These are phyloP conservation scores for Yponomeuta malinellus DNA, from an alignment of 2,888 invertebrate genomes.

Conservation along the genomic window DNA sequence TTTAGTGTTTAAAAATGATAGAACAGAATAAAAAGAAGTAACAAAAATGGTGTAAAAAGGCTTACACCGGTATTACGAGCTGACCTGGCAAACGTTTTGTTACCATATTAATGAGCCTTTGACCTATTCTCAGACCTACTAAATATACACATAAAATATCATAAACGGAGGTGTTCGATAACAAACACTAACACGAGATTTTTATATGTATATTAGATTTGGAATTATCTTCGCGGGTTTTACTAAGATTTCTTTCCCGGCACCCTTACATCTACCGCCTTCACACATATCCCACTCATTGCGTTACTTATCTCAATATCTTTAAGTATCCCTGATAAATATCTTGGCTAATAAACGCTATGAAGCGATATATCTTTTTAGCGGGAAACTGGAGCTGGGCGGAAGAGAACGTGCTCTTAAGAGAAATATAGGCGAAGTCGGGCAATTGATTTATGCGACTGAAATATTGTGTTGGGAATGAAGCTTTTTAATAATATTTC, in stretches of 20 bases:
- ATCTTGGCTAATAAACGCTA: slow-evolving; percentile 68
- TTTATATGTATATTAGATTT: background rate
- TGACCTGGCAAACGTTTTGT: too few species aligned
- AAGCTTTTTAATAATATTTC: background rate
- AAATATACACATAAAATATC: too few species aligned
- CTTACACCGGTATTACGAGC: too few species aligned
- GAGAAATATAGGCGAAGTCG: slow-evolving; percentile 19
- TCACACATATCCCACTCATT: slow-evolving; percentile 15
- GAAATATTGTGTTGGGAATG: slow-evolving; percentile 16
- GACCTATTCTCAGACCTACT: too few species aligned
- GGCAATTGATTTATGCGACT: slow-evolving; percentile 20
- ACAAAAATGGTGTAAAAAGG: too few species aligned
- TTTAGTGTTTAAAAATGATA: too few species aligned
- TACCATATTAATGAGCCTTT: too few species aligned
- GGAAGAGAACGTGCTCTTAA: slow-evolving; percentile 18
- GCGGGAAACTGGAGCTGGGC: slow-evolving; percentile 19
- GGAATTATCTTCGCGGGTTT: background rate
- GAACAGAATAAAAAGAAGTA: too few species aligned
- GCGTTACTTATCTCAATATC: slow-evolving; percentile 45
- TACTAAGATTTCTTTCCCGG: background rate
- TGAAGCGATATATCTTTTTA: slow-evolving; percentile 30
- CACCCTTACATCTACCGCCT: background rate
- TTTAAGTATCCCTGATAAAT: slow-evolving; percentile 65
- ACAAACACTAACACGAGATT: too few species aligned
- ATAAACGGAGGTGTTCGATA: too few species aligned